Base-by-base conservation (phyloP, 2,113 vertebrate species). In the Takifugu bimaculatus region DNA sequence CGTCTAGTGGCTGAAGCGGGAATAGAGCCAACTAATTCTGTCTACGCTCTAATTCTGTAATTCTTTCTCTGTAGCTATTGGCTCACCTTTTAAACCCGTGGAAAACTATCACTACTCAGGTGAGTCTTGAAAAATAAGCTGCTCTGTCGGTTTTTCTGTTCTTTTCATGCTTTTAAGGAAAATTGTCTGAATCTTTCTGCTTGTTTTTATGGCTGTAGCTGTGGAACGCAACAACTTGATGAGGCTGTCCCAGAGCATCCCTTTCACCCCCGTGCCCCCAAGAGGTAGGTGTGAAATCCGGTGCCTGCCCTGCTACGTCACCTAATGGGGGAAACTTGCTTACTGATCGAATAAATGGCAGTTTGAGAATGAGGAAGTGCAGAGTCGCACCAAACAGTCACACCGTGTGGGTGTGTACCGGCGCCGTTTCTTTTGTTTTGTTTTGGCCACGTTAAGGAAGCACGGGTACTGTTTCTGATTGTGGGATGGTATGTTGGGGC, bases 201-300 rank as follows among this genome's bases (percentile, higher is more conserved):
- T 3, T 50, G 10, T 61, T 12, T 20, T 68, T 48, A 57, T 47
- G 60, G 15, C 43, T 75, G 35, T 48, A 99, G 97, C 97, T 87
- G 97, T 99, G 74, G 97, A 99, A 90, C 94, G 96, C 81, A 99
- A 99, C 88, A 99, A 99, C 85, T 89, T 99, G 88, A 99, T 99
- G 97, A 91, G 97, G 72, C 89, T 99, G 72, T 96, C 97, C 45
- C 96, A 98, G 88, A 99, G 94, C 65, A 99, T 98, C 85, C 96
- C 96, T 12, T 98, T 98, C 88, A 98, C 95, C 74, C 97, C 97
- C 14, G 96, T 99, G 75, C 96, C 95, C 86, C 95, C 94, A 68
- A 93, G 94, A 96, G 97, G 97, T 98, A 90, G 91, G 90, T 80
- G 61, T 0, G 53, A 4, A 32, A 57, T 43, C 42, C n/a, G 0